Conservation (phyloP, 2,113 vertebrate genomes). For the Phoxinus phoxinus region DNA sequence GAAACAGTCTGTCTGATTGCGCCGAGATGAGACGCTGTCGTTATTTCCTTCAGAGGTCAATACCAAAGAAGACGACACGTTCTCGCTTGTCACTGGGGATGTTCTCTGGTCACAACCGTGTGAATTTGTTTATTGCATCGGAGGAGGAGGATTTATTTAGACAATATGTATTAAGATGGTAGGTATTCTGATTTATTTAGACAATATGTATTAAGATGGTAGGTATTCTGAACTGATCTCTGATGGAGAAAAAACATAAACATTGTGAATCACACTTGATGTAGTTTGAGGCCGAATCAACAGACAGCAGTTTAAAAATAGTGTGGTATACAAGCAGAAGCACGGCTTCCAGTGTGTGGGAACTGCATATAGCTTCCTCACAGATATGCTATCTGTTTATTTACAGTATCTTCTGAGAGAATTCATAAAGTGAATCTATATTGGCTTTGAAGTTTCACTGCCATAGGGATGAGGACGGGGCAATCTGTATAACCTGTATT, state of each 20-base stretch:
- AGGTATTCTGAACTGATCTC: neutral
- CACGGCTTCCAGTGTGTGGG: neutral
- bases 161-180: neutral
- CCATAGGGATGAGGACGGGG: neutral
- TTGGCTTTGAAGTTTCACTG: neutral
- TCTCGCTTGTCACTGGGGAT: neutral
- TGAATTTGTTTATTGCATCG: neutral
- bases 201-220: neutral
- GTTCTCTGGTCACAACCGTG: neutral
- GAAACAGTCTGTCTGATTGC: constrained; percentile 48
- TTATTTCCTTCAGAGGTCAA: constrained; percentile 37
- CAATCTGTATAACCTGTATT: constrained; percentile 8
- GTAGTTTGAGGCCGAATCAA: neutral
- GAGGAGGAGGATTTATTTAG: neutral
- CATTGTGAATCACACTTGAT: constrained; percentile 7
- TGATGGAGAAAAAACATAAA: neutral
- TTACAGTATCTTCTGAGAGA: neutral
- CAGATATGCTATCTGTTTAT: constrained; percentile 4
- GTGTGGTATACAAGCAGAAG: neutral
- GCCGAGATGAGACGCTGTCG: neutral
- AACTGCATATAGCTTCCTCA: neutral
- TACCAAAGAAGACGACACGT: neutral
- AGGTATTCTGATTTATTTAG: neutral
- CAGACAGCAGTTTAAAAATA: constrained; percentile 32
- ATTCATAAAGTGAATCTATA: constrained; percentile 13